These are phyloP conservation scores for Tangara arthus DNA, from an alignment of 2,797 vertebrate species.

Conservation along the genomic window DNA sequence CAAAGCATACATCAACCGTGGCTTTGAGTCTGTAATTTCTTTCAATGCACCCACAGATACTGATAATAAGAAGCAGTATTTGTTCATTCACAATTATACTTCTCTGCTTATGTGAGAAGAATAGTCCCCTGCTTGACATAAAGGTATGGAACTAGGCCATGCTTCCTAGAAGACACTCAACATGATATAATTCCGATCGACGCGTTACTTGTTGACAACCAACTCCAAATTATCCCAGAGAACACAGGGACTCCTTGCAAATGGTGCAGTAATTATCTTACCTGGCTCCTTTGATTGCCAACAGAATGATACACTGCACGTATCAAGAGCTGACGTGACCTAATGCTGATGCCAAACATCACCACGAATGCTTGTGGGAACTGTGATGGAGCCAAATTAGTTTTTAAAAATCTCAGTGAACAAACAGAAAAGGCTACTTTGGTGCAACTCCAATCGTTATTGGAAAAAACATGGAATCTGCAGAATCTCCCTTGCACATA, in stretches of 20 bases:
- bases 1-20: not conserved
- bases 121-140: not conserved
- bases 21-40: not conserved
- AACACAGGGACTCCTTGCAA: not conserved
- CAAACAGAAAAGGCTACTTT: not conserved
- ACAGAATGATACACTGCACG: not conserved
- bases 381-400: not conserved
- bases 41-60: not conserved
- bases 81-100: not conserved
- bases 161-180: not conserved
- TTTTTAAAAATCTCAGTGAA: not conserved
- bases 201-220: not conserved
- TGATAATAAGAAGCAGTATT: not conserved
- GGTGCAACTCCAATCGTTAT: not conserved
- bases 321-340: not conserved
- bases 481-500: not conserved
- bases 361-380: not conserved
- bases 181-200: fast-evolving
- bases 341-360: not conserved
- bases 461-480: not conserved
- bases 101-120: not conserved
- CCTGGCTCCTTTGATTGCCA: not conserved
- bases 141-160: not conserved
- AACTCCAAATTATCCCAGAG: not conserved
- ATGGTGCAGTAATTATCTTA: not conserved